Percentiles rank a stretch among this genome's conserved stretches.
Conservation (phyloP, 2,797 vertebrate species). For the Geotria australis region DNA sequence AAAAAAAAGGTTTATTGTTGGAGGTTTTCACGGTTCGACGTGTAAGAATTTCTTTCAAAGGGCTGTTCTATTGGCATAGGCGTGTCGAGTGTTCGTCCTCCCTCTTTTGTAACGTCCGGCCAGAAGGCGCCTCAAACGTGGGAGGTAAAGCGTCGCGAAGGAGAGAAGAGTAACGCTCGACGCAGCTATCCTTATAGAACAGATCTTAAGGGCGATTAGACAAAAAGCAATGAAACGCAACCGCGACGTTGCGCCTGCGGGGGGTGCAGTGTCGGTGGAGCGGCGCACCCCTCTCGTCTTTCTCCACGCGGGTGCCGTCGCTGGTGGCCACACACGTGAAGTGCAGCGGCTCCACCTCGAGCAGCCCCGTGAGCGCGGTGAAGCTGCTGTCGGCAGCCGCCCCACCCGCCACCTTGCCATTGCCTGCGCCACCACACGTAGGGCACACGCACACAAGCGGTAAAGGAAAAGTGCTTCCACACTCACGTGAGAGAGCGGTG, state of each 20-base stretch:
- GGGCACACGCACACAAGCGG: neutral
- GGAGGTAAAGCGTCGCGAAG: no score
- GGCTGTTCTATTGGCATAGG: no score
- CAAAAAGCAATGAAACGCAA: no score
- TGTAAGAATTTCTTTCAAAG: no score
- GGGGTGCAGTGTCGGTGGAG: conserved; percentile 12
- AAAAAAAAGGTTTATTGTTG: conserved; percentile 11
- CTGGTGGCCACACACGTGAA: conserved; percentile 96
- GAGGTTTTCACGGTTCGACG: no score
- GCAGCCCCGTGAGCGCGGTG: conserved; percentile 72
- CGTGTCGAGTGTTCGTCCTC: no score
- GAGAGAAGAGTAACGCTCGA: no score
- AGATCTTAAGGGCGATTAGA: no score
- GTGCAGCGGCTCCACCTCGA: conserved; percentile 91
- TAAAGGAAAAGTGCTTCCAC: neutral
- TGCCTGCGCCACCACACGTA: conserved; percentile 17
- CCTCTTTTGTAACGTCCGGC: no score
- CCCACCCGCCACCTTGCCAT: conserved; percentile 65
- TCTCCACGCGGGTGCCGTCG: conserved; percentile 91
- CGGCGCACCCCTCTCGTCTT: conserved; percentile 98
- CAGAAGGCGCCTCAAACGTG: no score
- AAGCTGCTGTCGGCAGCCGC: conserved; percentile 95
- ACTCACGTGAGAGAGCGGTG: neutral
- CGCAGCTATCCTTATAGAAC: no score
- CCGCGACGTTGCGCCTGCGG: no score